Evolutionary conservation across 2,888 invertebrate genomes (phyloP).

Genomic region (Adelognathus sp.): DNA sequence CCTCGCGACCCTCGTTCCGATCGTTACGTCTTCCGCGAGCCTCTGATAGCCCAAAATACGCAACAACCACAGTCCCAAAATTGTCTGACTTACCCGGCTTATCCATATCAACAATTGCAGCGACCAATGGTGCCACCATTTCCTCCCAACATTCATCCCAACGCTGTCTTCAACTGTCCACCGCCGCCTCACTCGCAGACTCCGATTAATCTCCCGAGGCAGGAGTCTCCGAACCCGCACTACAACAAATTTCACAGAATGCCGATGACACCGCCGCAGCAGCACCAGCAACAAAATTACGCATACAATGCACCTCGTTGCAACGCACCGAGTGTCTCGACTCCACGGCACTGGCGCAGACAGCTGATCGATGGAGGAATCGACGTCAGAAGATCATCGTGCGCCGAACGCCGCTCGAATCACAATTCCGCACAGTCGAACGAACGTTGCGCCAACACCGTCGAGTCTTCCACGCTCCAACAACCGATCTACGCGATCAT

Average conservation of each 20-base stretch:
- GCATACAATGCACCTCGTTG: too few species aligned
- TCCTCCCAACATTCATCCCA: constrained; percentile 69
- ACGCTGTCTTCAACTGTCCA: constrained; percentile 53
- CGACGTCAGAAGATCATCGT: too few species aligned
- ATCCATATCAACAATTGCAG: constrained; percentile 71
- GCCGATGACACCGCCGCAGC: constrained; percentile 29
- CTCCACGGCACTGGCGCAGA: too few species aligned
- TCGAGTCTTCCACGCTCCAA: constrained; percentile 5
- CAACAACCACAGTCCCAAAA: constrained; percentile 65
- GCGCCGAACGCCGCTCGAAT: too few species aligned
- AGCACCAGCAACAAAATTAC: constrained; percentile 37
- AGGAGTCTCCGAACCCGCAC: constrained; percentile 61
- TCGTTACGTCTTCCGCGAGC: constrained; percentile 65
- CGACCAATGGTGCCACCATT: constrained; percentile 72
- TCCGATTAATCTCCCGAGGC: constrained; percentile 60
- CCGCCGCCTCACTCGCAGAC: constrained; percentile 42
- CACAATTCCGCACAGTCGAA: too few species aligned
- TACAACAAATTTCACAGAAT: constrained; percentile 49
- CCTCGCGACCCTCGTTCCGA: constrained; percentile 64
- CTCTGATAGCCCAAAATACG: constrained; percentile 30
- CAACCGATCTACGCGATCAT: constrained; percentile 63
- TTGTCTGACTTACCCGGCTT: constrained; percentile 69
- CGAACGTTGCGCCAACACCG: too few species aligned
- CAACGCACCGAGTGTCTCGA: too few species aligned
- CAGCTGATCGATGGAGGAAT: too few species aligned